These are phyloP conservation scores for Matsumyia berberina DNA, from an alignment of 2,888 invertebrate genomes.

Conservation along the genomic window DNA sequence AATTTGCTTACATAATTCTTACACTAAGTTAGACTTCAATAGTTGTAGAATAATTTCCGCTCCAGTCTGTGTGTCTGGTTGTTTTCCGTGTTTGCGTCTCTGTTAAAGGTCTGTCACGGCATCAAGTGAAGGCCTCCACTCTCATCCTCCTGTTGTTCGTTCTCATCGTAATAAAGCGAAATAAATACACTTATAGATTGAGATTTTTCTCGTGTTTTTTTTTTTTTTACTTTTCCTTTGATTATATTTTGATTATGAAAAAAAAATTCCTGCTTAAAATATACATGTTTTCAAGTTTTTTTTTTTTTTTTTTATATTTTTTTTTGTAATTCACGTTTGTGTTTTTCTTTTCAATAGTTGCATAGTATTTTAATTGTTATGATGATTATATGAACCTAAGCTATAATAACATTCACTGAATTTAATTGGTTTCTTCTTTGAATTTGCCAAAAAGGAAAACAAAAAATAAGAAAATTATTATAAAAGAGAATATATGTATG, in stretches of 20 bases:
- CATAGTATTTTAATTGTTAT: conserved; percentile 61
- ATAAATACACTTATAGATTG: conserved; percentile 67
- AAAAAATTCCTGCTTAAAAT: conserved; percentile 71
- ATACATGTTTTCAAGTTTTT: conserved; percentile 58
- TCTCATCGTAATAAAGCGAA: conserved; percentile 44
- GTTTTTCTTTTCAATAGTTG: conserved; percentile 41
- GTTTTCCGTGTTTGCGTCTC: not conserved
- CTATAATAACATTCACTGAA: conserved; percentile 65
- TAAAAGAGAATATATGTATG: conserved; percentile 26
- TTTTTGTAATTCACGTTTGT: conserved; percentile 61
- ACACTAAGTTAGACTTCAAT: conserved; percentile 45
- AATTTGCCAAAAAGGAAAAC: conserved; percentile 29
- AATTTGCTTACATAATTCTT: conserved; percentile 28
- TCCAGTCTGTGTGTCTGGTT: conserved; percentile 26
- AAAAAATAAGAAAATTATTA: conserved; percentile 49
- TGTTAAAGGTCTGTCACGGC: not conserved
- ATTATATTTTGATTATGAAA: conserved; percentile 71
- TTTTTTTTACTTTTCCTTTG: conserved; percentile 71
- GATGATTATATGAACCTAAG: conserved; percentile 73
- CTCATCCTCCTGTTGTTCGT: conserved; percentile 14
- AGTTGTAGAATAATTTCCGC: conserved; percentile 20
- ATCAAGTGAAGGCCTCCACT: not conserved
- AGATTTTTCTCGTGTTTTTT: conserved; percentile 47
- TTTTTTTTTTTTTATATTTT: conserved; percentile 33
- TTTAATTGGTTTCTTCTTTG: conserved; percentile 53